A percentile compares a stretch with the other conserved stretches of the same genome.
Conservation (phyloP, 2,888 invertebrate species). For the Ochropacha duplaris region DNA sequence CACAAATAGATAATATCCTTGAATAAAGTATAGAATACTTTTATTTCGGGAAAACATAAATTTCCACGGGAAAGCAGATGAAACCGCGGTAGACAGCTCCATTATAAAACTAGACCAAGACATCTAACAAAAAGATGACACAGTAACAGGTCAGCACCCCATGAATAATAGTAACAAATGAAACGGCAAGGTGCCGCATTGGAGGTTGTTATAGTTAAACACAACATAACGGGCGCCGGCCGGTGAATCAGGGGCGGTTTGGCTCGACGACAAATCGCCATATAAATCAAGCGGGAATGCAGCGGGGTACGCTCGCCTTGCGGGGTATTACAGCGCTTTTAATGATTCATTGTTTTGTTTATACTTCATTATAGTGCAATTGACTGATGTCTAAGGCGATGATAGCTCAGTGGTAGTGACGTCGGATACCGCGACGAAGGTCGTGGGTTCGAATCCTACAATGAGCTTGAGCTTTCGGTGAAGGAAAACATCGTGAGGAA, state of each 20-base stretch:
- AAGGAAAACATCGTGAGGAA: too few relatives aligned
- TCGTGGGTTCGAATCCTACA: too few relatives aligned
- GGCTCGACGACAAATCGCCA: slow-evolving; percentile 60
- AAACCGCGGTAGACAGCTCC: too few relatives aligned
- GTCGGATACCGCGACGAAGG: too few relatives aligned
- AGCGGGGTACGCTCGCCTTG: slow-evolving; percentile 12
- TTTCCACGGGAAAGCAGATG: too few relatives aligned
- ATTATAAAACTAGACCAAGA: too few relatives aligned
- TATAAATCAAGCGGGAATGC: slow-evolving; percentile 51
- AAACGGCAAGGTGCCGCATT: slow-evolving; percentile 8
- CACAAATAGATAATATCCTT: too few relatives aligned
- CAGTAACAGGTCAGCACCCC: background rate
- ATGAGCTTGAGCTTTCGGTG: too few relatives aligned
- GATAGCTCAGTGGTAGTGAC: background rate
- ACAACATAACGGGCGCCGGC: slow-evolving; percentile 35
- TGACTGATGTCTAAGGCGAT: too few relatives aligned
- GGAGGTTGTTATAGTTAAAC: slow-evolving; percentile 27
- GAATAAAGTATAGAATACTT: too few relatives aligned
- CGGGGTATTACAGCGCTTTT: slow-evolving; percentile 31
- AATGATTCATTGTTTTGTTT: slow-evolving; percentile 43
- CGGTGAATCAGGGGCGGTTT: slow-evolving; percentile 55
- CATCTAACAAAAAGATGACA: background rate
- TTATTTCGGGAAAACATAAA: too few relatives aligned
- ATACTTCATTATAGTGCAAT: slow-evolving; percentile 34
- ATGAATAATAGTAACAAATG: background rate